Evolutionary conservation across 2,888 invertebrate genomes (phyloP), one percentile per base, ranked within the genome.

Genomic region (Zhuqinia jingwanae): DNA sequence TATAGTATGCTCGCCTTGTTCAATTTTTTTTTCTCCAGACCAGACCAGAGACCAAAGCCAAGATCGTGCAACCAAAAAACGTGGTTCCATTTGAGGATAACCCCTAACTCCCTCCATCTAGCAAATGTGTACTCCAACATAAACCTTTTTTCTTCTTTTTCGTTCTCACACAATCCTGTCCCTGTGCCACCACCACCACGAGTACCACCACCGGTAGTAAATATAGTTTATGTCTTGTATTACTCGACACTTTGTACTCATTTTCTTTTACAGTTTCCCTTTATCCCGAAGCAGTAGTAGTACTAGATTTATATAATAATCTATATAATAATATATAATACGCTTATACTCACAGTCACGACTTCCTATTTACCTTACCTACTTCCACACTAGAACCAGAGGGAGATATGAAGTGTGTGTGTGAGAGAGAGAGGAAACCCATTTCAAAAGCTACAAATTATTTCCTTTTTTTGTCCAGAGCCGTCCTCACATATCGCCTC

Each of bases 81-180:
- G 89, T 88, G 89, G 88, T 88, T 82, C 77, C 89, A 88, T 87
- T 87, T 89, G 89, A 87, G 87, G 87, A 83, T 73, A 79, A 68
- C 80, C 56, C 58, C 56, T 65, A 73, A 30, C 60, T 70, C 70
- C 56, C 70, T 80, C 80, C 80, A 80, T 80, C 63, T 79, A 77
- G 5, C 36, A 36, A 36, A 36, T 36, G 36, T 77, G 47, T 45
- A 79, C 27, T 50, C 25, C 25, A 25, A 53, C 56, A 70, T 53
- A 70, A n/a, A 65, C 50, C 70, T 81, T 20, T 65, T 42, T 30
- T 76, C 53, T 47, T 22, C 42, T 36, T 50, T 45, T 73, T 15
- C 25, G 36, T 8, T 6, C 36, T 6, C 36, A 63, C 63, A 36
- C 36, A 36, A 36, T 8, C 36, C 36, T 36, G 36, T 36, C 5